phyloP scores from a whole-genome alignment of 2,797 vertebrate genomes.

The Squalus acanthias region DNA sequence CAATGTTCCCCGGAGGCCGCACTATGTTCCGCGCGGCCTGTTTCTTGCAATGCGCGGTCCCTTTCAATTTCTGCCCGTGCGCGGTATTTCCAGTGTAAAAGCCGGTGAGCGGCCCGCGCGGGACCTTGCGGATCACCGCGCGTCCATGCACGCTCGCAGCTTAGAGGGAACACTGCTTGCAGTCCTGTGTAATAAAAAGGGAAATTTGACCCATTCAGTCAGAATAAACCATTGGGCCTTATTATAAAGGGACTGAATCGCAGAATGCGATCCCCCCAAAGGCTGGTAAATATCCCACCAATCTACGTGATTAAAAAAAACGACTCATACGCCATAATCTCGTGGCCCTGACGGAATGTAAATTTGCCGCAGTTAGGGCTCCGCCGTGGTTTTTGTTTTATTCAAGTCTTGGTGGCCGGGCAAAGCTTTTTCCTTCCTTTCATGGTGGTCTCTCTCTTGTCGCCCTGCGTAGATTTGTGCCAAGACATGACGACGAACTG shows the following conservation, averaged over 20 bases:
- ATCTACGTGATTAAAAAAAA: neutral
- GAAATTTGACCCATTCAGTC: neutral
- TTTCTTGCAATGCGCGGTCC: too few species aligned
- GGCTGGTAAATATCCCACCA: neutral
- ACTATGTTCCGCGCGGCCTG: too few species aligned
- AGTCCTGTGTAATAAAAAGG: too few species aligned
- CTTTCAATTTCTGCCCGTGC: too few species aligned
- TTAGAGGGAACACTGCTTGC: too few species aligned
- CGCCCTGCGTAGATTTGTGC: constrained; percentile 74
- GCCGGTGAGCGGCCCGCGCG: too few species aligned
- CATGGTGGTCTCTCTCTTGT: too few species aligned
- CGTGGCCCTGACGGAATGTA: neutral
- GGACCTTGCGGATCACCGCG: too few species aligned
- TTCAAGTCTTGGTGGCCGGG: neutral
- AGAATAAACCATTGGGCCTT: neutral
- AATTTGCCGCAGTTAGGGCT: neutral
- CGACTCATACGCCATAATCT: neutral
- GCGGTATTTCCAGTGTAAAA: too few species aligned
- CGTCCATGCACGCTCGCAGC: too few species aligned
- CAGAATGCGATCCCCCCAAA: neutral
- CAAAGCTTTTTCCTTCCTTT: neutral
- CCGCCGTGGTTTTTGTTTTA: neutral
- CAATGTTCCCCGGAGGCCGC: too few species aligned
- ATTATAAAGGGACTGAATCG: neutral
- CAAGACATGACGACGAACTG: constrained; percentile 86